Conservation (phyloP, 2,113 vertebrate species). For the Cyanoramphus novaezelandiae region DNA sequence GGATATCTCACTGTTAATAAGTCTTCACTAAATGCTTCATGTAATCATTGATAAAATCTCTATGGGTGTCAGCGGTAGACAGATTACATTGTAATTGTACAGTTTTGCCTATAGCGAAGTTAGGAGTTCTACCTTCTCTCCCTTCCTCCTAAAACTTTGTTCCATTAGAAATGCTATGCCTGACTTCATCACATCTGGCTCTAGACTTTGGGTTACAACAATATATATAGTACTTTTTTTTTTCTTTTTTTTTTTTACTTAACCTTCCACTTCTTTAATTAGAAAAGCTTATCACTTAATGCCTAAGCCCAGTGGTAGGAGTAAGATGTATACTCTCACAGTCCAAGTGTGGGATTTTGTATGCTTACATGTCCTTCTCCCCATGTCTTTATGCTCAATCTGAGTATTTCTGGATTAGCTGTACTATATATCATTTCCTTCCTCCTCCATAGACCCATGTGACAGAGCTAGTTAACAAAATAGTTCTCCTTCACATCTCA, state of each 20-base stretch:
- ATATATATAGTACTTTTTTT: not conserved
- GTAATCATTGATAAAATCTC: not conserved
- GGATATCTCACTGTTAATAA: not conserved
- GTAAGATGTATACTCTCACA: not conserved
- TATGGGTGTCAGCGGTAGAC: not conserved
- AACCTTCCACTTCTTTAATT: not conserved
- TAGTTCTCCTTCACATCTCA: slow-evolving; percentile 55
- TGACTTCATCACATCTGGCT: not conserved
- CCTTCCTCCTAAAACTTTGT: not conserved
- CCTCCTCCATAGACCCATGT: not conserved
- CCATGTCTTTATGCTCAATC: not conserved
- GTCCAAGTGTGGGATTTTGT: not conserved
- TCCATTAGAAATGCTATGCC: not conserved
- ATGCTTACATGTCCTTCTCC: not conserved
- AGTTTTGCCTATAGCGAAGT: not conserved
- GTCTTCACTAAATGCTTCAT: not conserved
- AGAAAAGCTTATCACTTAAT: not conserved
- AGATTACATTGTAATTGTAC: not conserved
- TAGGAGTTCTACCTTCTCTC: not conserved
- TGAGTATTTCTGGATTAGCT: not conserved
- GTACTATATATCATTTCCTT: not conserved
- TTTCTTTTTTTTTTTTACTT: not conserved
- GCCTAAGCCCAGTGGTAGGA: not conserved
- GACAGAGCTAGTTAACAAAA: not conserved
- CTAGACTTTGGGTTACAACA: not conserved